Evolutionary conservation across 64 coral and sea anemone species (phyloP), one percentile per base, ranked within the genome.

Genomic region (Cladopsammia gracilis): DNA sequence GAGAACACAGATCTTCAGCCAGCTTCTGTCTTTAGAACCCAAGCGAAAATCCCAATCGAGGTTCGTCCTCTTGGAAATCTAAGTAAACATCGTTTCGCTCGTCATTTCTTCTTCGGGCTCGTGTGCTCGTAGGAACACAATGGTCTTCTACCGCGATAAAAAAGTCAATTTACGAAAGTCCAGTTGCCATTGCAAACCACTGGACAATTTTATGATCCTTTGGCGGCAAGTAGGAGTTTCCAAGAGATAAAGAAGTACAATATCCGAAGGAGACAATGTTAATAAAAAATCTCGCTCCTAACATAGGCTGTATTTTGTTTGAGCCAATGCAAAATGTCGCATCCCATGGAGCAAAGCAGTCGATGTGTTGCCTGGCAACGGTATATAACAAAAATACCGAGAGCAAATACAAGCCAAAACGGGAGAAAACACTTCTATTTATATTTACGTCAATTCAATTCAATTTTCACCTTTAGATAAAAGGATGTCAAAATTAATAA

Each of bases 331-430:
- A 83, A 83, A 83, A 50, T 83, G 57, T 44, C 44, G 43, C 46
- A 65, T 84, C 80, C 80, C 80, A 84, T 84, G 61, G 67, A 84
- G 80, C 80, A 84, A 51, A 84, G 80, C 80, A 67, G 43, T 84
- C 80, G 61, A 84, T 22, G 4, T 84, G 80, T 84, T 84, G n/a
- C 80, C 58, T 14, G 80, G 80, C 80, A 84, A 84, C 80, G 80
- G 6, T 5, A 22, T 84, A 24, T 49, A 53, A 84, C 80, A 67
- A 24, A 81, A 60, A 82, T 13, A 45, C 9, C 1, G 12, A 56
- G 12, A 56, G 53, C 53, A 56, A 56, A 56, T 56, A 10, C 6
- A 10, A 56, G 53, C 4, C 53, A 56, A 56, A 10, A 56, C 53
- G 1, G 53, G 6, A 7, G 52, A 54, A 7, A 56, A 56, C 53